These are phyloP conservation scores for Heliconius hortense DNA, from an alignment of 2,888 invertebrate genomes.

Conservation along the genomic window DNA sequence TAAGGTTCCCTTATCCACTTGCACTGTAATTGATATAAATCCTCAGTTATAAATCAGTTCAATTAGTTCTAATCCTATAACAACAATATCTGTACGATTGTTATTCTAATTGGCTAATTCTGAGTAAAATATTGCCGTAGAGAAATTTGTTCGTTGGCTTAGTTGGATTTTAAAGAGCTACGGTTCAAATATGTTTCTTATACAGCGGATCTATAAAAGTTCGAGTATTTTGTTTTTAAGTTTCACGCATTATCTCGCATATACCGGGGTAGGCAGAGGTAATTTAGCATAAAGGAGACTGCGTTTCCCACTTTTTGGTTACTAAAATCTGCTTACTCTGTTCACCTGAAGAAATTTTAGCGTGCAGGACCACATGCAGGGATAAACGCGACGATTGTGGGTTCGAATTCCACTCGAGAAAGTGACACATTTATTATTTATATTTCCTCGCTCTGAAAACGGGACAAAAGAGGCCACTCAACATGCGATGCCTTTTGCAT, in stretches of 20 bases:
- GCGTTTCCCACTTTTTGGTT: background rate
- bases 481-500: too few relatives aligned
- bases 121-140: background rate
- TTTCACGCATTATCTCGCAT: background rate
- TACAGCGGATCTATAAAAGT: background rate
- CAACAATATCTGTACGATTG: slow-evolving; percentile 5
- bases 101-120: slow-evolving; percentile 8
- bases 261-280: background rate
- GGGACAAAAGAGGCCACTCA: background rate
- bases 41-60: slow-evolving; percentile 1
- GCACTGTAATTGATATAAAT: background rate
- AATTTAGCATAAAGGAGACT: background rate
- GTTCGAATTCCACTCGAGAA: background rate
- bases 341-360: background rate
- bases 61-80: slow-evolving; percentile 11
- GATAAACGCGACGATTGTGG: background rate
- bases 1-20: background rate
- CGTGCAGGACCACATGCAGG: background rate
- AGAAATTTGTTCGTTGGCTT: background rate
- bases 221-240: background rate
- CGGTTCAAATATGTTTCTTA: background rate
- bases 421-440: background rate
- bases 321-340: background rate
- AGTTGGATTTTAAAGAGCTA: slow-evolving; percentile 1
- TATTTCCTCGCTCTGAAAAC: background rate